Evolutionary conservation across 1,140 invertebrate genomes (phyloP).

Genomic region (Temnothorax nylanderi): DNA sequence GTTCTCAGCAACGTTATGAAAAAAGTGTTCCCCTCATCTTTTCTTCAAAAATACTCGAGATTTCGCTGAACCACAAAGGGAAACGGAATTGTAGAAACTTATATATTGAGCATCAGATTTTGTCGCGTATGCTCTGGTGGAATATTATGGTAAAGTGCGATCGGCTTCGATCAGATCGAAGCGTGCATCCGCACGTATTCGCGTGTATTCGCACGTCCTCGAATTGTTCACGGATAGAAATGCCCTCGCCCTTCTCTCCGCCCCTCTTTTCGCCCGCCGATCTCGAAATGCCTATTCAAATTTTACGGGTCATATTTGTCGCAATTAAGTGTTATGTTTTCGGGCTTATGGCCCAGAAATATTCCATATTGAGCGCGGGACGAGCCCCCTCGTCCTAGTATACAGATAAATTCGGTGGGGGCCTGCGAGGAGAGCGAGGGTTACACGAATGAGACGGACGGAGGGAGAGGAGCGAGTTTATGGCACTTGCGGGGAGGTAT

Average conservation of each 20-base stretch:
- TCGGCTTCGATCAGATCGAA: not conserved
- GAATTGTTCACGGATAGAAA: not conserved
- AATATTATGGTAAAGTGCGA: not conserved
- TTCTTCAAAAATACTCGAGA: not conserved
- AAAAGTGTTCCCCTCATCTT: not conserved
- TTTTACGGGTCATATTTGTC: constrained; percentile 84
- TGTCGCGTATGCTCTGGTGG: not conserved
- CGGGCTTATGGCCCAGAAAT: constrained; percentile 79
- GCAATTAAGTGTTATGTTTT: constrained; percentile 84
- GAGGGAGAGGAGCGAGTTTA: constrained; percentile 51
- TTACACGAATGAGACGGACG: constrained; percentile 44
- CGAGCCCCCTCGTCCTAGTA: constrained; percentile 42
- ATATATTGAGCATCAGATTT: not conserved
- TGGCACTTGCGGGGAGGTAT: constrained; percentile 42
- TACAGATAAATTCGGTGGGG: constrained; percentile 76
- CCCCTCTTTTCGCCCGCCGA: constrained; percentile 59
- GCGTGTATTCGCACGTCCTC: not conserved
- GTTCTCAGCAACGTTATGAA: not conserved
- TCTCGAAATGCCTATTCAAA: constrained; percentile 83
- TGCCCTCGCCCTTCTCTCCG: not conserved
- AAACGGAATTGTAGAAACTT: not conserved
- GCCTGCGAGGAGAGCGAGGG: constrained; percentile 51
- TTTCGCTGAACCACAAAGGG: not conserved
- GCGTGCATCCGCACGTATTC: not conserved
- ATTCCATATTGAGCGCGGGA: constrained; percentile 77